Evolutionary conservation across 1,140 invertebrate species (phyloP), one percentile per base, ranked within the genome.

Genomic region (Tyrophagus putrescentiae): DNA sequence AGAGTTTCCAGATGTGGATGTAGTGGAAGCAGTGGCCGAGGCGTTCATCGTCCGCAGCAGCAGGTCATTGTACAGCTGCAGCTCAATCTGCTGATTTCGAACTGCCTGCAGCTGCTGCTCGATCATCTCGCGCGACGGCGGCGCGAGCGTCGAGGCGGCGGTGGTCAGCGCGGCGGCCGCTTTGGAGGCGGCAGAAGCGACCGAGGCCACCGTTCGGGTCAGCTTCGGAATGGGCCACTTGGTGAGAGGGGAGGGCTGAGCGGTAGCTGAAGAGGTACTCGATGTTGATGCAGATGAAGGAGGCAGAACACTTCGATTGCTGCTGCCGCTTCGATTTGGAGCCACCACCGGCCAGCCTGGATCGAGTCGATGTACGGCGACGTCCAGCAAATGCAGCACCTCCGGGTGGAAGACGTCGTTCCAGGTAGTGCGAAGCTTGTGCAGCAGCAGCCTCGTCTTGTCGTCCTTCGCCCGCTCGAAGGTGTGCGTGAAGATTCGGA

Each of bases 391-490:
- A 74, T 92, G 93, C 42, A 98, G 75, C 68, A 86, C 89, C 28
- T 81, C 84, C 9, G 81, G 77, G 0, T 86, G 81, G 67, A 98
- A 92, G 36, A 96, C 82, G 57, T 87, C 85, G 68, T 82, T 84
- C 95, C 95, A 98, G 0, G 94, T 98, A 68, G 87, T 84, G 1
- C 95, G 77, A 9, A 98, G 75, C 71, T 94, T 94, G 75, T 84
- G 96, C 84, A 98, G 85, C 63, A 87, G 81, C 4, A 82, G 78
- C 61, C 93, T 77, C 6, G 84, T 85, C 70, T 84, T 87, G 70
- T 98, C 93, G 73, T 97, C 88, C n/a, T n/a, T n/a, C 45, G 92
- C 89, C 88, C 90, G 83, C 76, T 90, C 84, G 76, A 96, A 97
- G 23, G 87, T 86, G 69, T 77, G 76, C 68, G 80, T 80, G 75